Evolutionary conservation across 2,113 vertebrate species (phyloP).

Genomic region (Prolemur simus): DNA sequence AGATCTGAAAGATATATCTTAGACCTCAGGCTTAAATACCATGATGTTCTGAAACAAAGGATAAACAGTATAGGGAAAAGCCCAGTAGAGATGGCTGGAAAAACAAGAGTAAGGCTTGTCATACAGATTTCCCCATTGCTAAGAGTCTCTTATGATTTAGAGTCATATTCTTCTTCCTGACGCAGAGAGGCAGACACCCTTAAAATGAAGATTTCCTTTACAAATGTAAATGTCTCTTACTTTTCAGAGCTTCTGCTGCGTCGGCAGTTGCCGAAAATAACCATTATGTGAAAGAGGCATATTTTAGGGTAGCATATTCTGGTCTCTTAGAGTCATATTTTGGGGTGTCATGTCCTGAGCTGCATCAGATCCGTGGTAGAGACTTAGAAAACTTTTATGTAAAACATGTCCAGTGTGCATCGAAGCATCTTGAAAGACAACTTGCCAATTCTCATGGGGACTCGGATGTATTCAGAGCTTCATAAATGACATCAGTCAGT

Average conservation of each 20-base stretch:
- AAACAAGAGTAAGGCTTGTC: not conserved
- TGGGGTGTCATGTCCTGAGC: not conserved
- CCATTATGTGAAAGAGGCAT: not conserved
- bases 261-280: not conserved
- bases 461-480: too few species aligned
- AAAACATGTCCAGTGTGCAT: not conserved
- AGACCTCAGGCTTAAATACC: not conserved
- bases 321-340: not conserved
- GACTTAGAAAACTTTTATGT: not conserved
- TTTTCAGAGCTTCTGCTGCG: not conserved
- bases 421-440: not conserved
- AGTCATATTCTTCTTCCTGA: not conserved
- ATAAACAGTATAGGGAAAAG: not conserved
- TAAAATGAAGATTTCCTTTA: not conserved
- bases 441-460: rapidly evolving
- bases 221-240: not conserved
- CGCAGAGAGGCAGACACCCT: not conserved
- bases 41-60: not conserved
- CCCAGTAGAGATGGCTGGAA: not conserved
- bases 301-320: not conserved
- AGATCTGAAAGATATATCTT: not conserved
- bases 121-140: not conserved
- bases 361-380: not conserved
- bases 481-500: not conserved
- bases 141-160: not conserved